Evolutionary conservation across 2,113 vertebrate species (phyloP), one percentile per base, ranked within the genome.

Genomic region (Thermophis baileyi): DNA sequence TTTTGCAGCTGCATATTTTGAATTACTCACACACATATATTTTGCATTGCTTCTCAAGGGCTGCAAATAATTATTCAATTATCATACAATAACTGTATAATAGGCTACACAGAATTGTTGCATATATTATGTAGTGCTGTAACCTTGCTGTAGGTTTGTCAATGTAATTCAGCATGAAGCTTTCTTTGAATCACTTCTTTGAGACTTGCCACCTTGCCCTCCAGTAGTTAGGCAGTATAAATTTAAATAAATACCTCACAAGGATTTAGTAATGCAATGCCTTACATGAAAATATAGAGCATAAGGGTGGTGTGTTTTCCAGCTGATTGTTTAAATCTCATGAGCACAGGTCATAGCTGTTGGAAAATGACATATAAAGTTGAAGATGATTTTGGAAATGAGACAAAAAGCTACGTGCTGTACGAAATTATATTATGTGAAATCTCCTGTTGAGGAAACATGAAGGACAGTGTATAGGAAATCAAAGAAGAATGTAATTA

Each of bases 1-100:
- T 93, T 95, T 94, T 93, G 81, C 96, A 96, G 96, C 92, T 95
- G 88, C 92, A 85, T 89, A 94, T 96, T 74, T 91, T 69, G 96
- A 96, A 96, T 95, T 35, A 55, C 14, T 55, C 22, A 86, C 27
- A n/a, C 10, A 69, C 18, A 87, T 30, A 50, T 40, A 30, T 95
- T 96, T 95, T 94, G 86, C 91, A 93, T 94, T 97, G 93, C 97
- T 97, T 95, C 35, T 90, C 51, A 85, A 96, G 94, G 94, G 90
- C 35, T 57, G 63, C 92, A 89, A 74, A 92, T 91, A 89, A 81
- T 81, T 81, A 81, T 81, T 81, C 74, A 81, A 81, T 81, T 81
- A 81, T 44, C 35, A 81, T 81, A 44, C 74, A 95, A 95, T 90
- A 96, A 95, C 94, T 92, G 85, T 91, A 55, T 22, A 90, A 93